A percentile compares a stretch with the other conserved stretches of the same genome.
These are phyloP conservation scores for Heliconius hewitsoni DNA, from an alignment of 1,140 invertebrate genomes.

Conservation along the genomic window DNA sequence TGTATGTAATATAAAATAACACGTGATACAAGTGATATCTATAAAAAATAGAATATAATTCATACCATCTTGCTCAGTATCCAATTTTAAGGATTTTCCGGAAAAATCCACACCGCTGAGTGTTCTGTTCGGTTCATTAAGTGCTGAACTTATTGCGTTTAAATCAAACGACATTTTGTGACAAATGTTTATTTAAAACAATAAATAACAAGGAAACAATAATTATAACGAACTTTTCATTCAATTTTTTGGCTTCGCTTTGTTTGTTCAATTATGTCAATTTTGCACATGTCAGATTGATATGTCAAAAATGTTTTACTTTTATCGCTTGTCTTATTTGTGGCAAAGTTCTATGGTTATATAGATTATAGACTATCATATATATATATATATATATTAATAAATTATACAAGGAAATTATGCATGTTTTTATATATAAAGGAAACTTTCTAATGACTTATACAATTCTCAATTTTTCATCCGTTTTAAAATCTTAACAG, in stretches of 20 bases:
- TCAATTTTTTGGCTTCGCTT: conserved; percentile 39
- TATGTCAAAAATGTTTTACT: background rate
- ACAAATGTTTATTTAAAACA: background rate
- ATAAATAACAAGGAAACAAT: conserved; percentile 35
- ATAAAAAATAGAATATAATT: background rate
- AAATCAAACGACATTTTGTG: conserved; percentile 56
- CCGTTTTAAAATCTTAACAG: too few species aligned
- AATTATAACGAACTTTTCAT: conserved; percentile 52
- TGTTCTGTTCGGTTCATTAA: conserved; percentile 51
- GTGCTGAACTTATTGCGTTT: conserved; percentile 58
- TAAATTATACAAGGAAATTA: too few species aligned
- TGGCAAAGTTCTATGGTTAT: background rate
- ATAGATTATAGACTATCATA: background rate
- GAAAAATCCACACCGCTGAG: conserved; percentile 70
- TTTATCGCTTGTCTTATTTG: background rate
- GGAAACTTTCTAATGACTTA: too few species aligned
- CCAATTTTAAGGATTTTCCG: conserved; percentile 69
- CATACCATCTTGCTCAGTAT: conserved; percentile 69
- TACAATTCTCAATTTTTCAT: too few species aligned
- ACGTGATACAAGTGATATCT: background rate
- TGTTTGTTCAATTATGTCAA: conserved; percentile 6
- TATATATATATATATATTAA: too few species aligned
- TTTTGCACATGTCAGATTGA: background rate
- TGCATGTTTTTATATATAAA: too few species aligned
- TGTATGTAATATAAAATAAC: background rate